Base-by-base conservation (phyloP, 2,888 invertebrate species). In the Volucella inflata region DNA sequence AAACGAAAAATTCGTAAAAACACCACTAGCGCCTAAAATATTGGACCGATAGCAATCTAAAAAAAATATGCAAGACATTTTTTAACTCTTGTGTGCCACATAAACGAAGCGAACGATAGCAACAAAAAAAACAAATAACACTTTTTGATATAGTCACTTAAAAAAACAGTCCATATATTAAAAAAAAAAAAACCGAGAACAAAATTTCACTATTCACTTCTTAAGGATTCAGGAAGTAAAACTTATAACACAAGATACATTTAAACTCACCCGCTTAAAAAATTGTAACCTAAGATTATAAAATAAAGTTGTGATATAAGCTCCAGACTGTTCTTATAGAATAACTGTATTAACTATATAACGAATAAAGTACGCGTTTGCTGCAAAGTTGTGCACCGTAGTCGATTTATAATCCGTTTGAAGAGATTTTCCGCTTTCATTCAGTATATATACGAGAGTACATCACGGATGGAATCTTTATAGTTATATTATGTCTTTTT, bases 361-460 rank as follows among this genome's bases (percentile, higher is more conserved):
- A 21, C 21, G 42, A 40, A 30, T 65, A 30, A 30, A 30, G 36
- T 57, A 60, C 80, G 84, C 80, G 79, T 57, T 30, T 30, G 30
- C 6, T 30, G 30, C 30, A 30, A 75, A 65, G 75, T 62, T 76
- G 72, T 84, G 57, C 88, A 87, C 88, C 87, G 88, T 89, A 88
- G 88, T 89, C 89, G 89, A 88, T 89, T 89, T 88, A 90, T 89
- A 91, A 89, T 89, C 90, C 90, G 90, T 91, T 90, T 91, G 91
- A 91, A 89, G 91, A 89, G 89, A 88, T 90, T 89, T 89, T 88
- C 88, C 88, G 88, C 88, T 88, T 88, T 88, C 88, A 89, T 89
- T 89, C 90, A 80, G 89, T 89, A 90, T 90, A 89, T 90, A 90
- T 90, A 90, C 89, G 88, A 30, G 30, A 30, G 30, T 30, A 30